phyloP scores from a whole-genome alignment of 2,113 vertebrate species.

The Pseudorectes ferrugineus region DNA sequence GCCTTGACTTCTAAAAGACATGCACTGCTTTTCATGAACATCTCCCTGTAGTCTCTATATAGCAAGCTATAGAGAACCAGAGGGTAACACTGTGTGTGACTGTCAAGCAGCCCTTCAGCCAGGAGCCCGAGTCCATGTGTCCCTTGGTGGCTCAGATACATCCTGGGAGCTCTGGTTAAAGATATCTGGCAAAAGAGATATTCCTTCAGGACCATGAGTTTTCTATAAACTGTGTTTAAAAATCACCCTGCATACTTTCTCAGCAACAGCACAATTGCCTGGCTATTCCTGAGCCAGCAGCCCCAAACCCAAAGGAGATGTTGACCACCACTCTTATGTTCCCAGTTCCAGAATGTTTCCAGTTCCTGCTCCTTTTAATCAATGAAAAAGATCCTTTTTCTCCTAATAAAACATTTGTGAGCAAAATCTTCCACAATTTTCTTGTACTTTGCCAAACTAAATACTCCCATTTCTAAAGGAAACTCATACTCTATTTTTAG shows the following conservation, averaged over 20 bases:
- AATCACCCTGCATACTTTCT: neutral
- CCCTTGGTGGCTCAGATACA: neutral
- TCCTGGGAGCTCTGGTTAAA: neutral
- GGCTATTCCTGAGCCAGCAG: neutral
- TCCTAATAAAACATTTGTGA: neutral
- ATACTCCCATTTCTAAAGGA: neutral
- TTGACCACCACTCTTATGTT: neutral
- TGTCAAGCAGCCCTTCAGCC: neutral
- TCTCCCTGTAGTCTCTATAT: accelerated
- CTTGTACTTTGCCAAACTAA: neutral
- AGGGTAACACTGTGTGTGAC: no score
- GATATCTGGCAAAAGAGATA: neutral
- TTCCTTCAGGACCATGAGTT: neutral
- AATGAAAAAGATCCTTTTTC: neutral
- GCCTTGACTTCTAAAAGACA: neutral
- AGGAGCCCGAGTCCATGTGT: accelerated
- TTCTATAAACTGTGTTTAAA: neutral
- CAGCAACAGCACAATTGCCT: neutral
- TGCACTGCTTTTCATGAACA: neutral
- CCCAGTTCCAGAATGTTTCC: neutral
- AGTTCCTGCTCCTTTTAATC: neutral
- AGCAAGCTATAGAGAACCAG: neutral
- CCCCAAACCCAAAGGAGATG: neutral
- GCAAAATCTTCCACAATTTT: neutral
- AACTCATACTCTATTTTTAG: neutral